Conservation (phyloP, 2,888 invertebrate genomes). For the Leucania comma region DNA sequence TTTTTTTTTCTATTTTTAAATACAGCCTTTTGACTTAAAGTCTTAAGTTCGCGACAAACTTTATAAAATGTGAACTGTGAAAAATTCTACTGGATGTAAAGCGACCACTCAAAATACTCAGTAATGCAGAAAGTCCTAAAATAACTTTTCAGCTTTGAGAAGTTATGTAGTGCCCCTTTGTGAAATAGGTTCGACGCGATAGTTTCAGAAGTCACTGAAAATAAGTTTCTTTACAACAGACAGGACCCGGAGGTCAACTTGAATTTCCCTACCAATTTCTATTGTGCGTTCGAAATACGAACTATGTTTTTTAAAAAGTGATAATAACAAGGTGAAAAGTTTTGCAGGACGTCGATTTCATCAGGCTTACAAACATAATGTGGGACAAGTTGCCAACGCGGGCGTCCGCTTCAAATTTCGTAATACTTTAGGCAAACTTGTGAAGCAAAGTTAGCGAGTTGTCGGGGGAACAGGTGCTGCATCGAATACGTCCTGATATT, state of each 20-base stretch:
- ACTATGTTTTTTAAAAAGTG: conserved; percentile 73
- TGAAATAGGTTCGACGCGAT: conserved; percentile 77
- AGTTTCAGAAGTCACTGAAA: conserved; percentile 75
- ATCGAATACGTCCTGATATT: conserved; percentile 83
- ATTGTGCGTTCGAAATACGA: conserved; percentile 71
- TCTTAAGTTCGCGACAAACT: too few species aligned
- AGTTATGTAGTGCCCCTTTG: conserved; percentile 77
- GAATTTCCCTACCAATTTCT: conserved; percentile 69
- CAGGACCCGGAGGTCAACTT: conserved; percentile 61
- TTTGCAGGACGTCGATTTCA: conserved; percentile 77
- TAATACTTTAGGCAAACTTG: conserved; percentile 88
- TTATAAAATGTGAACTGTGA: conserved; percentile 20
- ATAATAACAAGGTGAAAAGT: conserved; percentile 79
- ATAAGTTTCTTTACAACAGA: conserved; percentile 70
- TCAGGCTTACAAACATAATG: conserved; percentile 84
- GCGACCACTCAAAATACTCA: conserved; percentile 62
- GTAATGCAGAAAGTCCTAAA: conserved; percentile 71
- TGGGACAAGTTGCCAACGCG: conserved; percentile 74
- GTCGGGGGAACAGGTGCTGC: conserved; percentile 83
- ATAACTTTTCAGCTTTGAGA: conserved; percentile 75
- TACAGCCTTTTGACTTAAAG: too few species aligned
- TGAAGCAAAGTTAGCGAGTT: conserved; percentile 81
- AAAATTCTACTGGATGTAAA: conserved; percentile 57
- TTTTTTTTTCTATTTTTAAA: too few species aligned
- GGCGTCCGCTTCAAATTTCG: conserved; percentile 83